phyloP scores from a whole-genome alignment of 2,797 vertebrate genomes.

The Mus spretus region DNA sequence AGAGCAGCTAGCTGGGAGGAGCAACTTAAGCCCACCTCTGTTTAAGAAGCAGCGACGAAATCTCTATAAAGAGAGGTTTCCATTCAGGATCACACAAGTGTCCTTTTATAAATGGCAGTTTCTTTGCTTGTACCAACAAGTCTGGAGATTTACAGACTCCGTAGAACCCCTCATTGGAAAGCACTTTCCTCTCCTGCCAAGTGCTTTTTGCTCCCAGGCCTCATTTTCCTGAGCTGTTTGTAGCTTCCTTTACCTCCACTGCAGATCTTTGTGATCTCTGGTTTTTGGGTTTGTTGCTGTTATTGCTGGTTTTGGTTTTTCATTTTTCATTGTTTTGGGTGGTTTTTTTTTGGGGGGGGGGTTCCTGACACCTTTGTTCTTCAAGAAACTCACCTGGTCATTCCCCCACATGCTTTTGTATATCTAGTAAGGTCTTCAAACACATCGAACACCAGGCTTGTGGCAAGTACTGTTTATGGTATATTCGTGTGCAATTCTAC shows the following conservation, averaged over 20 bases:
- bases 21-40: not conserved
- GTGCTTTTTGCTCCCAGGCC: not conserved
- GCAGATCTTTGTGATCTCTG: not conserved
- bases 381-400: not conserved
- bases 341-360: too few species aligned
- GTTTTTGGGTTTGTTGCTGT: not conserved
- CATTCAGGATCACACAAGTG: not conserved
- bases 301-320: too few species aligned
- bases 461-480: not conserved
- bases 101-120: not conserved
- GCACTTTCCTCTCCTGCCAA: not conserved
- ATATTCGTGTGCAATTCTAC: not conserved
- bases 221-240: not conserved
- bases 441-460: not conserved
- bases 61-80: not conserved
- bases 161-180: not conserved
- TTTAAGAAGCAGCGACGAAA: not conserved
- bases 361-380: not conserved
- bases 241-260: not conserved
- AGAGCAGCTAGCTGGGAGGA: not conserved
- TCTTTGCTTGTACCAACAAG: not conserved
- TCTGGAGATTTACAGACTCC: not conserved
- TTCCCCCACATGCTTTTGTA: not conserved
- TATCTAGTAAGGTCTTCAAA: not conserved
- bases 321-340: too few species aligned